Percentiles rank a stretch among this genome's conserved stretches.
Conservation (phyloP, 2,797 vertebrate genomes). For the Enteromius mattozi region DNA sequence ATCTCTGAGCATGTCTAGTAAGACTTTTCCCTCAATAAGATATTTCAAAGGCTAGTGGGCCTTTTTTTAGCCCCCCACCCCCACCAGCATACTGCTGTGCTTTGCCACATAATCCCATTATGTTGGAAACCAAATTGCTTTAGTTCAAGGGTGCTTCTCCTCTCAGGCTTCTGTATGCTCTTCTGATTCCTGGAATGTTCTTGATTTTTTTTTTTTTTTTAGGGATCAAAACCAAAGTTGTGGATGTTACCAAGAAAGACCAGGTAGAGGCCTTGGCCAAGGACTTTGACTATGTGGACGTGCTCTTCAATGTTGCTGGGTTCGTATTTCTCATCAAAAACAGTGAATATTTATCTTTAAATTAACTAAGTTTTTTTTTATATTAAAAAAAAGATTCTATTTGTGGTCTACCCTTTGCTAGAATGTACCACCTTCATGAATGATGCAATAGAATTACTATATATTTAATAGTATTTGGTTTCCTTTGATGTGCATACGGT, state of each 20-base stretch:
- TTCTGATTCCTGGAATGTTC: background rate
- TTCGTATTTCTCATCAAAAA: slow-evolving; percentile 60
- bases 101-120: slow-evolving; percentile 44
- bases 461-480: background rate
- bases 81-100: background rate
- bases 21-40: background rate
- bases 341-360: slow-evolving; percentile 48
- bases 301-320: slow-evolving; percentile 94
- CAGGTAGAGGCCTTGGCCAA: slow-evolving; percentile 88
- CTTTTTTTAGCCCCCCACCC: slow-evolving; percentile 2
- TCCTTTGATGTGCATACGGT: background rate
- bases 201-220: slow-evolving; percentile 32
- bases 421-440: background rate
- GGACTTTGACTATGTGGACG: slow-evolving; percentile 86
- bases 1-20: slow-evolving; percentile 10
- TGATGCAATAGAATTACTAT: background rate
- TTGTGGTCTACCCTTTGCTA: background rate
- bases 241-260: slow-evolving; percentile 91
- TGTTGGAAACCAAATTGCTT: slow-evolving; percentile 45
- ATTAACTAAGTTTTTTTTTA: background rate
- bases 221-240: slow-evolving; percentile 87
- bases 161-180: background rate
- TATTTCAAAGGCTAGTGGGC: slow-evolving; percentile 26
- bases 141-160: slow-evolving; percentile 10
- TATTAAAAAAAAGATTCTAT: background rate